Percentiles rank a stretch among this genome's conserved stretches.
These are phyloP conservation scores for Dioctria linearis DNA, from an alignment of 2,888 invertebrate genomes.

Conservation along the genomic window DNA sequence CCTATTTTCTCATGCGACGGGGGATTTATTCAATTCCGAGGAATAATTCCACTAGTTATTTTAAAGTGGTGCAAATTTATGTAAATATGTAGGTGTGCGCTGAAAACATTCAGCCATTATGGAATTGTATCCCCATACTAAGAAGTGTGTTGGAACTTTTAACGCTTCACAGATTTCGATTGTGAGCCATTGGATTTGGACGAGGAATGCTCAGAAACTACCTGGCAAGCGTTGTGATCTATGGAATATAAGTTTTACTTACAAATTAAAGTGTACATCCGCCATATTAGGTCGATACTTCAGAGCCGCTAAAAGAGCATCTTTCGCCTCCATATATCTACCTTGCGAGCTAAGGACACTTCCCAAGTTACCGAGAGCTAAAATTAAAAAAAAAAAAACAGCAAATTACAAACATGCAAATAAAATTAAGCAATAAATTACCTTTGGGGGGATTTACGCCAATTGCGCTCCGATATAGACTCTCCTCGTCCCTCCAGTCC, in stretches of 20 bases:
- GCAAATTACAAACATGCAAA: not conserved
- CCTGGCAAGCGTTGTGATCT: too few relatives aligned
- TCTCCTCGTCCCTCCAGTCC: constrained; percentile 96
- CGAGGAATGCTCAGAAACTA: too few relatives aligned
- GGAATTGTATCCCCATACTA: not conserved
- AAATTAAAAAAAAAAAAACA: constrained; percentile 64
- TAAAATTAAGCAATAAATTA: constrained; percentile 68
- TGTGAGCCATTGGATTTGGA: too few relatives aligned
- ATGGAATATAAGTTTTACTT: constrained; percentile 73
- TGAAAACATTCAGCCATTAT: not conserved
- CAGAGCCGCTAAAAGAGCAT: constrained; percentile 91
- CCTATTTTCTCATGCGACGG: constrained; percentile 12
- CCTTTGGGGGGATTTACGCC: constrained; percentile 98
- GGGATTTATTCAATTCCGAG: constrained; percentile 10
- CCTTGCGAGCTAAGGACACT: constrained; percentile 94
- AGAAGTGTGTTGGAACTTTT: constrained; percentile 16
- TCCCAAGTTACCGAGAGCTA: constrained; percentile 97
- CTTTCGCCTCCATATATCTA: constrained; percentile 89
- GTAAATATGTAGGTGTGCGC: constrained; percentile 1
- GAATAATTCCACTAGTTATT: constrained; percentile 29
- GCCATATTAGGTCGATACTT: constrained; percentile 96
- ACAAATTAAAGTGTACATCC: constrained; percentile 99
- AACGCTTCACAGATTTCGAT: too few relatives aligned
- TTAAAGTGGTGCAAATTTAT: constrained; percentile 40
- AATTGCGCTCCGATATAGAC: constrained; percentile 91